A percentile compares a stretch with the other conserved stretches of the same genome.
These are phyloP conservation scores for Monodelphis domestica DNA, from an alignment of 2,797 vertebrate genomes.

Conservation along the genomic window DNA sequence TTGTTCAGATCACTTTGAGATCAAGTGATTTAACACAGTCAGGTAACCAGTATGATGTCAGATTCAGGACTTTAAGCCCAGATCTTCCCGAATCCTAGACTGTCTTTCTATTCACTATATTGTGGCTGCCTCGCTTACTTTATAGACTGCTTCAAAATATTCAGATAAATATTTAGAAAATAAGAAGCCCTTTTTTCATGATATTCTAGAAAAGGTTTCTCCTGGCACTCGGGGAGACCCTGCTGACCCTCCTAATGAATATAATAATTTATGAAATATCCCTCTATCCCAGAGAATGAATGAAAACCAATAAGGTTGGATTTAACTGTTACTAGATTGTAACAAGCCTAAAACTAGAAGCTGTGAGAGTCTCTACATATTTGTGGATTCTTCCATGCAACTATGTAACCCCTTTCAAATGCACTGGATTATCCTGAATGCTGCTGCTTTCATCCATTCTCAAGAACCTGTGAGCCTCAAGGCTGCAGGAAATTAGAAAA, in stretches of 20 bases:
- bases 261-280: background rate
- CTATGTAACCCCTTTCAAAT: constrained; percentile 17
- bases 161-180: constrained; percentile 14
- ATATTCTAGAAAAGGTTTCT: background rate
- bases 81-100: background rate
- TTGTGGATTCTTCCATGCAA: background rate
- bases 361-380: background rate
- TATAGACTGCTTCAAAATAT: constrained; percentile 13
- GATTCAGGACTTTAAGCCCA: background rate
- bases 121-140: background rate
- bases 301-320: background rate
- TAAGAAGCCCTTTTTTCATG: background rate
- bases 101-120: background rate
- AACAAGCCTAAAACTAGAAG: background rate
- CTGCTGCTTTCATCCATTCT: background rate
- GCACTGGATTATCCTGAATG: background rate
- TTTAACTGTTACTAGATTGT: background rate
- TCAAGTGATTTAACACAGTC: background rate
- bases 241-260: background rate
- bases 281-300: background rate
- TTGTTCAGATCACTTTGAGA: background rate
- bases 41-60: background rate
- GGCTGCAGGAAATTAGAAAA: fast-evolving
- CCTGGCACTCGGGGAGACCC: background rate
- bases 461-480: background rate